Conservation (phyloP, 2,888 invertebrate genomes). For the Dichetophora obliterata region DNA sequence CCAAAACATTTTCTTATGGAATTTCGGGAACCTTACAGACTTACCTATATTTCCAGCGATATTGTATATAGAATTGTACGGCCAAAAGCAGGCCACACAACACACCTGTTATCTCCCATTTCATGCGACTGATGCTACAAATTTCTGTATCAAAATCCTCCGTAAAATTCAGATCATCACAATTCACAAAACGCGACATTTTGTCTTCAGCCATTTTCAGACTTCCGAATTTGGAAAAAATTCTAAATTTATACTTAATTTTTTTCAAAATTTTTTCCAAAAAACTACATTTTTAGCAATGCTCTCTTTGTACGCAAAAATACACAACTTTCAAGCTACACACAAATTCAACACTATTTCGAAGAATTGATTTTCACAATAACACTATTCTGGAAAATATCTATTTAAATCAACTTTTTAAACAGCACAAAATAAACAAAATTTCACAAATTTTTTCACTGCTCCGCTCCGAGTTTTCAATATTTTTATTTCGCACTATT, state of each 20-base stretch:
- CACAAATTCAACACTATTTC: background rate
- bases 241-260: slow-evolving; percentile 18
- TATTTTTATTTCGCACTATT: background rate
- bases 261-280: background rate
- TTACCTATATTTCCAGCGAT: slow-evolving; percentile 56
- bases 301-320: too few species aligned
- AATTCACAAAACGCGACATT: slow-evolving; percentile 37
- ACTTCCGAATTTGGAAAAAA: background rate
- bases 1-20: too few species aligned
- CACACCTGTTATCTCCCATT: slow-evolving; percentile 52
- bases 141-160: slow-evolving; percentile 59
- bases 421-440: too few species aligned
- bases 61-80: slow-evolving; percentile 52
- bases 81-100: slow-evolving; percentile 47
- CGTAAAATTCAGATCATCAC: slow-evolving; percentile 51
- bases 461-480: background rate
- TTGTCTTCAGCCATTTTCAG: background rate
- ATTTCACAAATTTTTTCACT: too few species aligned
- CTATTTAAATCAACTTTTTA: slow-evolving; percentile 21
- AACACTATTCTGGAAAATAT: background rate
- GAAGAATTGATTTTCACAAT: background rate
- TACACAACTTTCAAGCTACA: too few species aligned
- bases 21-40: slow-evolving; percentile 26
- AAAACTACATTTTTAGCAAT: slow-evolving; percentile 19
- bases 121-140: slow-evolving; percentile 56